These are phyloP conservation scores for Lycophotia porphyrea DNA, from an alignment of 2,888 invertebrate genomes.

Conservation along the genomic window DNA sequence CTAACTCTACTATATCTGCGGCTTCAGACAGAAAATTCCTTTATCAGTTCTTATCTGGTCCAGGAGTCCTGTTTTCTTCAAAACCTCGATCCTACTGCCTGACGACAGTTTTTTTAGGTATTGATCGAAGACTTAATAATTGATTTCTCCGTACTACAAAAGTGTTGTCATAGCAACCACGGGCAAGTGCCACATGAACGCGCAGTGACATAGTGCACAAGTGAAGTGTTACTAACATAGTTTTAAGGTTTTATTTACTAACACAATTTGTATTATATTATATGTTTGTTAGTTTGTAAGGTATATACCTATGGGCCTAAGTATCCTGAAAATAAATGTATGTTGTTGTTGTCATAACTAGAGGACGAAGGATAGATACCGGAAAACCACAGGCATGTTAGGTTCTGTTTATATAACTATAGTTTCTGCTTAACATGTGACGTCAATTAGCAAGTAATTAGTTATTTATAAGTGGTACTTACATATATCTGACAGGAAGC, in stretches of 20 bases:
- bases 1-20: neutral
- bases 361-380: neutral
- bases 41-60: neutral
- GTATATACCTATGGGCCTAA: no score
- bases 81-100: no score
- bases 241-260: no score
- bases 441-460: neutral
- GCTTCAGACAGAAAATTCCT: neutral
- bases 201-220: no score
- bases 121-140: neutral
- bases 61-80: no score
- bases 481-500: neutral
- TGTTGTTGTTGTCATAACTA: no score
- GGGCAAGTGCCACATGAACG: no score
- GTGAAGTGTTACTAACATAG: no score
- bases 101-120: neutral
- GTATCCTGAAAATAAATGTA: no score
- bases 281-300: no score
- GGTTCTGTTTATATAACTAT: neutral
- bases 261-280: no score
- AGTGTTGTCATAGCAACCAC: no score
- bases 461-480: neutral
- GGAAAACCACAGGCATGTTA: slow-evolving; percentile 15
- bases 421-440: slow-evolving; percentile 1
- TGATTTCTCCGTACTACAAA: neutral